Conservation (phyloP, 1,140 invertebrate species). For the Ips typographus region DNA sequence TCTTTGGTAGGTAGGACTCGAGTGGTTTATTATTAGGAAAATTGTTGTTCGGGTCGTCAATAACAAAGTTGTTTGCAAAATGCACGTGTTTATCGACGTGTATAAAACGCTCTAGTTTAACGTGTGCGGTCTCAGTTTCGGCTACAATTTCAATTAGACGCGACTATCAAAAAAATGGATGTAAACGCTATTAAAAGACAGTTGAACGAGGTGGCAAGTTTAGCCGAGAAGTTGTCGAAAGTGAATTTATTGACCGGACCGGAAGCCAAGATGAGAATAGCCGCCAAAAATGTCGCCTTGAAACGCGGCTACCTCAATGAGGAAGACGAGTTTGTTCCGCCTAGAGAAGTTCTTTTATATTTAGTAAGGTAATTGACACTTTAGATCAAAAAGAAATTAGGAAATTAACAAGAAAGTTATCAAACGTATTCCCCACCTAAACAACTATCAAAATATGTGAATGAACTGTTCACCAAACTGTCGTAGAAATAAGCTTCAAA, state of each 20-base stretch:
- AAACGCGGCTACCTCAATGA: conserved; percentile 51
- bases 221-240: conserved; percentile 61
- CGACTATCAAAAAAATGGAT: conserved; percentile 2
- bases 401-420: too few species aligned
- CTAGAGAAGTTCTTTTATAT: conserved; percentile 63
- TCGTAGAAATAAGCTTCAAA: too few species aligned
- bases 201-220: conserved; percentile 50
- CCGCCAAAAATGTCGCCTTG: conserved; percentile 57
- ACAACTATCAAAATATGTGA: too few species aligned
- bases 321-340: conserved; percentile 56
- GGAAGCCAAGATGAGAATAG: conserved; percentile 56
- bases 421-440: too few species aligned
- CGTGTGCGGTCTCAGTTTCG: background rate
- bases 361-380: conserved; percentile 59
- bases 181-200: conserved; percentile 1
- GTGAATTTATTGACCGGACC: conserved; percentile 60
- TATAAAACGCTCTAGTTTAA: background rate
- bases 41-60: background rate
- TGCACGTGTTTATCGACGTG: background rate
- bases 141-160: background rate
- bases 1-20: too few species aligned
- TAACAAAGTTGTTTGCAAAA: conserved; percentile 1
- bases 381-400: too few species aligned
- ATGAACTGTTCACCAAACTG: too few species aligned
- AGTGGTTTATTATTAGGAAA: background rate